These are phyloP conservation scores for Sycophila texana DNA, from an alignment of 2,888 invertebrate species.

Conservation along the genomic window DNA sequence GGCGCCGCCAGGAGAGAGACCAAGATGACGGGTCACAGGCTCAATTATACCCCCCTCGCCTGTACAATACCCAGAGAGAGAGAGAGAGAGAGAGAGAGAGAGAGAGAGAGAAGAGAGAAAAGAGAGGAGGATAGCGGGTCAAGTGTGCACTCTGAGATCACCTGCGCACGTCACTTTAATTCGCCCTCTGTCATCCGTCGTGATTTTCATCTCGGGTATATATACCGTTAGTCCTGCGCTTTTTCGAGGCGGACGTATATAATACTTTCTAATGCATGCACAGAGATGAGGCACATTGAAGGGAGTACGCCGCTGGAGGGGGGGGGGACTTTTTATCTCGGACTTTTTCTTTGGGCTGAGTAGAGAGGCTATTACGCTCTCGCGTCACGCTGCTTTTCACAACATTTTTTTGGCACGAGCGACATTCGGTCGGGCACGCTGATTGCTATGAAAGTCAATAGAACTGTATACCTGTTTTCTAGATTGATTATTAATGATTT, in stretches of 20 bases:
- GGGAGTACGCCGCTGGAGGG: background rate
- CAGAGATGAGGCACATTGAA: background rate
- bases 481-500: too few species aligned
- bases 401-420: background rate
- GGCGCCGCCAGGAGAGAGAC: constrained; percentile 33
- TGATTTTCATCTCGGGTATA: constrained; percentile 37
- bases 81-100: too few species aligned
- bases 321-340: background rate
- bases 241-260: constrained; percentile 4
- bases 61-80: constrained; percentile 20
- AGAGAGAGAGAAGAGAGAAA: too few species aligned
- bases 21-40: constrained; percentile 47
- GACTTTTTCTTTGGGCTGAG: background rate
- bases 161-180: constrained; percentile 47
- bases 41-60: constrained; percentile 42
- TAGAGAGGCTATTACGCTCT: constrained; percentile 4
- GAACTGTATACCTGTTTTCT: background rate
- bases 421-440: background rate
- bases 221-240: constrained; percentile 1
- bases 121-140: constrained; percentile 26
- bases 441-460: background rate
- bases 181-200: constrained; percentile 35
- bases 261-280: constrained; percentile 44
- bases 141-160: constrained; percentile 42
- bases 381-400: background rate